phyloP scores from a whole-genome alignment of 2,113 vertebrate genomes.

The Anoplopoma fimbria region DNA sequence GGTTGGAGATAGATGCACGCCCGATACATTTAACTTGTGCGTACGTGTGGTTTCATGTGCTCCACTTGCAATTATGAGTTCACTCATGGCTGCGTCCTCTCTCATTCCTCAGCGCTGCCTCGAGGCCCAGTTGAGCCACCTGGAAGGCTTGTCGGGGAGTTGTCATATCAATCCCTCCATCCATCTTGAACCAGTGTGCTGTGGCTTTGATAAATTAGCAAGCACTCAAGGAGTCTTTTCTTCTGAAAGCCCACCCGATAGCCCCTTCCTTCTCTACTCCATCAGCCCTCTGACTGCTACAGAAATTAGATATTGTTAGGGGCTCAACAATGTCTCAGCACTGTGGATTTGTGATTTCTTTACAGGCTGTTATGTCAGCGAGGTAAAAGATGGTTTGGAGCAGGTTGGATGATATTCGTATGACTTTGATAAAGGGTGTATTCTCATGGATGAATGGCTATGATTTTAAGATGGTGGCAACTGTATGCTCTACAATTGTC shows the following conservation, averaged over 20 bases:
- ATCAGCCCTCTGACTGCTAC: conserved; percentile 58
- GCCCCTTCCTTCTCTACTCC: conserved; percentile 35
- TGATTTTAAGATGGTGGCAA: conserved; percentile 13
- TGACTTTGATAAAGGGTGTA: conserved; percentile 5
- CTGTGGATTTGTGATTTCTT: conserved; percentile 29
- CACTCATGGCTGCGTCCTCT: conserved; percentile 10
- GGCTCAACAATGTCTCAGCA: conserved; percentile 9
- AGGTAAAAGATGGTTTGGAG: neutral
- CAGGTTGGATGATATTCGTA: neutral
- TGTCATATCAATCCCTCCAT: conserved; percentile 53
- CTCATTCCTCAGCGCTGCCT: conserved; percentile 33
- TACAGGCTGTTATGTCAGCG: neutral
- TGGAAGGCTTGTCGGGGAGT: conserved; percentile 48
- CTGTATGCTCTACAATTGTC: conserved; percentile 25
- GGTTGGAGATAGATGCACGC: conserved; percentile 3
- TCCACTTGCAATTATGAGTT: conserved; percentile 38
- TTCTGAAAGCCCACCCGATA: conserved; percentile 23
- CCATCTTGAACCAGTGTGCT: conserved; percentile 34
- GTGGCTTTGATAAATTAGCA: conserved; percentile 57
- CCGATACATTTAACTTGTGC: conserved; percentile 39
- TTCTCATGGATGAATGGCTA: conserved; percentile 7
- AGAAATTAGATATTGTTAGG: conserved; percentile 68
- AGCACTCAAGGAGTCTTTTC: conserved; percentile 46
- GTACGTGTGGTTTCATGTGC: neutral
- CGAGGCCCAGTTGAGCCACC: conserved; percentile 31